Evolutionary conservation across 2,113 vertebrate species (phyloP), one percentile per base, ranked within the genome.

Genomic region (Cairina moschata): DNA sequence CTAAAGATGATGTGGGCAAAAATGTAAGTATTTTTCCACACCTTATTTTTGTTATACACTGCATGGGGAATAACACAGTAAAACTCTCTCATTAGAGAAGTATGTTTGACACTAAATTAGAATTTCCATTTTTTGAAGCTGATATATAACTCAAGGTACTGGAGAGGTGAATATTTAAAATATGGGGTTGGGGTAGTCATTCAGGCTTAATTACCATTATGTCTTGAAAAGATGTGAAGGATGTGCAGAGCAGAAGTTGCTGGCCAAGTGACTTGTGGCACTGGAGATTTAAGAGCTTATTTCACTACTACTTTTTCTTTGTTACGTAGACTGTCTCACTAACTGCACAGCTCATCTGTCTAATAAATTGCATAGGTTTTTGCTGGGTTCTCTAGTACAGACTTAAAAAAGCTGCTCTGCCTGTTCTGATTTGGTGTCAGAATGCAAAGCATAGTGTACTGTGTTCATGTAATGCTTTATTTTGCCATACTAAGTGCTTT

Each of bases 1-100:
- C 99, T 66, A 99, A 99, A 97, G 99, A 99, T 17, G 99, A 99
- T 1, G 99, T 99, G 69, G 99, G 99, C 58, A 99, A 99, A 97
- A 99, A 99, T 1, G 99, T 99, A 90, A 98, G 99, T 98, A 22
- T 1, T 6, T 74, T n/a, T 72, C 40, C 56, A 91, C 22, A 10
- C 21, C 4, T 10, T 76, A 34, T 50, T 20, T 31, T 13, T 72
- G 46, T 46, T 31, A 48, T 15, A 56, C 42, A 3, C 32, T 60
- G 23, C 31, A 11, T 5, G 22, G n/a, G 71, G 26, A 44, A 17
- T n/a, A 17, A 26, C 52, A 12, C 4, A 46, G 74, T 42, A 29
- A 8, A 55, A 3, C 17, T 59, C 20, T 63, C 55, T 72, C 38
- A 6, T 58, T 78, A 69, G 11, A 36, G 36, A 17, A 42, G 28